Conservation (phyloP, 2,113 vertebrate species). For the Crotophaga sulcirostris region DNA sequence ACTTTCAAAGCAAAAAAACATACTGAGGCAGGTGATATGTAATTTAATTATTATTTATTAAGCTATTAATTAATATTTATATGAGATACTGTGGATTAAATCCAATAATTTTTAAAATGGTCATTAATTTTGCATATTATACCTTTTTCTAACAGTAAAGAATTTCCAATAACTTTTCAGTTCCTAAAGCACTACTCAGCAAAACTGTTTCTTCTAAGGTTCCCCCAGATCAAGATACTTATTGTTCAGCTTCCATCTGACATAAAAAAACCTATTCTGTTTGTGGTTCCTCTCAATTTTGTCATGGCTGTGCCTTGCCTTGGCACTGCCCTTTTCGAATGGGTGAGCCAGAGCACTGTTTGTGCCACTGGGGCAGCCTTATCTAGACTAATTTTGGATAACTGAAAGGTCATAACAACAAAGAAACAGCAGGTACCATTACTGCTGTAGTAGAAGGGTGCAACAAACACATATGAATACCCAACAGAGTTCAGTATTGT, state of each 20-base stretch:
- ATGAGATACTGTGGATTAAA: background rate
- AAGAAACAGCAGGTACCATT: constrained; percentile 27
- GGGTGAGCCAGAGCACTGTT: background rate
- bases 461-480: background rate
- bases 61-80: background rate
- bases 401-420: constrained; percentile 52
- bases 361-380: constrained; percentile 23
- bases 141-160: background rate
- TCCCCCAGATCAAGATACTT: background rate
- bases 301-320: background rate
- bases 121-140: background rate
- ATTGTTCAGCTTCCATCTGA: background rate
- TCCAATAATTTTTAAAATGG: background rate
- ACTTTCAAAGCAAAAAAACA: background rate
- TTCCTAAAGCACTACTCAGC: background rate
- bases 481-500: constrained; percentile 1
- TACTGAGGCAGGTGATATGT: background rate
- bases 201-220: background rate
- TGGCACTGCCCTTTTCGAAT: background rate
- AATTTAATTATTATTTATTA: background rate
- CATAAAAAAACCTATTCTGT: background rate
- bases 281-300: background rate
- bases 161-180: background rate
- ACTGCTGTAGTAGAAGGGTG: background rate
- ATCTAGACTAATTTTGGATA: background rate